phyloP scores from a whole-genome alignment of 2,888 invertebrate species.

The Hypsopygia costalis region DNA sequence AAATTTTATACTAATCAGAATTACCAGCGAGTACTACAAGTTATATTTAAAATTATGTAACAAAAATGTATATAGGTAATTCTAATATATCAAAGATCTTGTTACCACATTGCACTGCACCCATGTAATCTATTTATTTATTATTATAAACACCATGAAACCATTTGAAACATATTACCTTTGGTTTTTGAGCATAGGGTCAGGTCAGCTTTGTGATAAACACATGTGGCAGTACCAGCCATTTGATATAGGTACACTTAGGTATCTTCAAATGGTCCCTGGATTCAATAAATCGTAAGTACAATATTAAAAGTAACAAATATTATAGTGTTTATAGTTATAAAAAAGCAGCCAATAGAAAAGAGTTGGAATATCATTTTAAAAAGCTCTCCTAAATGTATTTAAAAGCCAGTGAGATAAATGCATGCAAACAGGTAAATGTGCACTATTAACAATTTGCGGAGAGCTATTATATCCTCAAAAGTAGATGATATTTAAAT shows the following conservation, averaged over 20 bases:
- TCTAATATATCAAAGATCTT: constrained; percentile 20
- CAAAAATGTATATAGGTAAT: constrained; percentile 15
- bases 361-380: constrained; percentile 46
- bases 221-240: background rate
- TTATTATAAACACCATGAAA: constrained; percentile 33
- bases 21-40: constrained; percentile 23
- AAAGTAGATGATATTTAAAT: constrained; percentile 26
- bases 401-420: constrained; percentile 62
- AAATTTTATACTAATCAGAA: constrained; percentile 32
- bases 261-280: constrained; percentile 34
- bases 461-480: constrained; percentile 51
- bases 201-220: constrained; percentile 5
- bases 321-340: constrained; percentile 34
- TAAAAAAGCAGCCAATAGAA: constrained; percentile 65
- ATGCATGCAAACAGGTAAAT: constrained; percentile 68
- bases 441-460: constrained; percentile 62
- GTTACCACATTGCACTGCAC: constrained; percentile 63
- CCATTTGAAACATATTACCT: constrained; percentile 31
- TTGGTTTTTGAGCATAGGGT: constrained; percentile 14
- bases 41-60: constrained; percentile 19
- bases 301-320: constrained; percentile 30
- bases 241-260: constrained; percentile 12
- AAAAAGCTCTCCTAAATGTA: constrained; percentile 56
- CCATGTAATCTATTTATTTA: constrained; percentile 37
- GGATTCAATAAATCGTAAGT: constrained; percentile 37